Evolutionary conservation across 2,797 vertebrate species (phyloP), one percentile per base, ranked within the genome.

Genomic region (Syncerus caffer): DNA sequence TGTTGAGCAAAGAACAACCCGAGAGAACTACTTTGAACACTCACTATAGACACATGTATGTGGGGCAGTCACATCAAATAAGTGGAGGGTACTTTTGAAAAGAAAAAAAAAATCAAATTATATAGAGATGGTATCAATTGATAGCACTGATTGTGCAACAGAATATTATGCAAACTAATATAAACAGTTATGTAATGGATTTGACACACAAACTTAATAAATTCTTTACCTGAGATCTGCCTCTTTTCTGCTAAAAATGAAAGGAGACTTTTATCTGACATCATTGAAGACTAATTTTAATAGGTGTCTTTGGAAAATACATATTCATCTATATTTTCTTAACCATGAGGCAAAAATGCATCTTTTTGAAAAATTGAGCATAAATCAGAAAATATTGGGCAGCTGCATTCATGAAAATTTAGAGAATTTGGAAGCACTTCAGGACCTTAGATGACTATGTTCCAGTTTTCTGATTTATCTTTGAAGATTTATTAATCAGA

Each of bases 201-300:
- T 76, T 94, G 29, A 85, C 90, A 34, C 21, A 85, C 29, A 89
- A 83, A 62, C 27, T 93, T 3, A 71, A 71, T 55, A 80, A 94
- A 80, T 12, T 84, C 29, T 64, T 84, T 19, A 83, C 47, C 58
- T 96, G n/a, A 90, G 25, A 90, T 87, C 29, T 91, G 45, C 23
- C 71, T 51, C 38, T 85, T 91, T 50, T 85, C 25, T 83, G 11
- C 50, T 89, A 64, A 90, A 83, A 80, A 82, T 51, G 13, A 60
- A 89, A 71, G 12, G 2, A 57, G 6, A 89, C 4, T 29, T 90
- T 92, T 67, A 80, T 45, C 51, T 94, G 11, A 80, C 51, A 64
- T 76, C 53, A 90, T 9, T 47, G 31, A 85, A 90, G 13, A 10
- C 86, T 94, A 47, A 87, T 88, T 94, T 94, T 94, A 92, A 94